These are phyloP conservation scores for Cataglyphis hispanica DNA, from an alignment of 1,140 invertebrate species.

Conservation along the genomic window DNA sequence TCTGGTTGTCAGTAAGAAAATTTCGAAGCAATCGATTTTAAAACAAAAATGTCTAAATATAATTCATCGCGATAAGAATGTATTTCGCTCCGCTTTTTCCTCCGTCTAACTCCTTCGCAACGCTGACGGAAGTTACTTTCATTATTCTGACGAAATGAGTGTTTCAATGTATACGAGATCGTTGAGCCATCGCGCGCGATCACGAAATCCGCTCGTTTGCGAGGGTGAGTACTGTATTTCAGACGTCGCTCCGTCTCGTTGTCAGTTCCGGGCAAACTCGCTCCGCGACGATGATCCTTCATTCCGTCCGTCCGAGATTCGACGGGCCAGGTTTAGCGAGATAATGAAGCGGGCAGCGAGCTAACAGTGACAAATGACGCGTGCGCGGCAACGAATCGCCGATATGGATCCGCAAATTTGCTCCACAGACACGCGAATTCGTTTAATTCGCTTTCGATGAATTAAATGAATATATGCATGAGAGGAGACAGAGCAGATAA, in stretches of 20 bases:
- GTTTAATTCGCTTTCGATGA: constrained; percentile 44
- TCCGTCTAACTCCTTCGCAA: neutral
- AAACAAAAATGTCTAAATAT: neutral
- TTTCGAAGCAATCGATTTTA: neutral
- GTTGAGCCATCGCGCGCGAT: constrained; percentile 38
- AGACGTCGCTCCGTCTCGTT: constrained; percentile 61
- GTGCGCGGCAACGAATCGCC: neutral
- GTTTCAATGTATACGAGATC: constrained; percentile 60
- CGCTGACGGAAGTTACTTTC: constrained; percentile 23
- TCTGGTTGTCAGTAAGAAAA: neutral
- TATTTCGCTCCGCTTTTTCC: neutral
- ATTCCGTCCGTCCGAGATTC: constrained; percentile 40
- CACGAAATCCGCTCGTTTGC: constrained; percentile 72
- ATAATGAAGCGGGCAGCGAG: constrained; percentile 41
- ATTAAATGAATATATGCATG: constrained; percentile 61
- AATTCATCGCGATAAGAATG: neutral
- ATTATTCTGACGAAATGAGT: constrained; percentile 44
- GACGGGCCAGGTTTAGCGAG: constrained; percentile 15
- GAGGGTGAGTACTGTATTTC: constrained; percentile 24
- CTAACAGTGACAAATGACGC: constrained; percentile 24
- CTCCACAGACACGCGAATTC: neutral
- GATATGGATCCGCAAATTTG: constrained; percentile 49
- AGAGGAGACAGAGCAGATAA: neutral
- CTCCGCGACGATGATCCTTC: constrained; percentile 52
- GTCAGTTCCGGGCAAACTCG: constrained; percentile 51